These are phyloP conservation scores for Drosophila lacertosa DNA, from an alignment of 1,140 invertebrate genomes.

Conservation along the genomic window DNA sequence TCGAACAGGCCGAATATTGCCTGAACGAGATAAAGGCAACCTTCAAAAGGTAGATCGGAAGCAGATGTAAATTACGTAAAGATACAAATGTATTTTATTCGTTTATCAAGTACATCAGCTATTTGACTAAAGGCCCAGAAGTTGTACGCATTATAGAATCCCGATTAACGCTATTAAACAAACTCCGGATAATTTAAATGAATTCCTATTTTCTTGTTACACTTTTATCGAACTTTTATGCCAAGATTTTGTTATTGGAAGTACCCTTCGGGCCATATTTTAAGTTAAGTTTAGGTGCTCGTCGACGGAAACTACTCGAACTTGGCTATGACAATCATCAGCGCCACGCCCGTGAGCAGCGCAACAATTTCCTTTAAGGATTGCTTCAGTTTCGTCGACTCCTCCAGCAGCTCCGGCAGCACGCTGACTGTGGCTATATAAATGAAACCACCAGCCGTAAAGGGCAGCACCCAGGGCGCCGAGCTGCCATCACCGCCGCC, in stretches of 20 bases:
- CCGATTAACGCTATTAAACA: background rate
- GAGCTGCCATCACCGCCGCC: constrained; percentile 87
- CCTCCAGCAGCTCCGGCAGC: constrained; percentile 95
- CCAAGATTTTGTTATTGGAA: constrained; percentile 7
- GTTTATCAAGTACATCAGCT: constrained; percentile 10
- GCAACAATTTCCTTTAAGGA: constrained; percentile 93
- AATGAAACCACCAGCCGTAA: constrained; percentile 97
- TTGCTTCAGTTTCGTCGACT: constrained; percentile 88
- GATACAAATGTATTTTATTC: constrained; percentile 1
- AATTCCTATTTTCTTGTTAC: constrained; percentile 14
- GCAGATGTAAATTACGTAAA: background rate
- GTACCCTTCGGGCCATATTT: constrained; percentile 14
- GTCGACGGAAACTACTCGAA: constrained; percentile 64
- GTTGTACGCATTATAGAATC: background rate
- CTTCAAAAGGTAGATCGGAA: constrained; percentile 22
- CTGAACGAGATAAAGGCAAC: constrained; percentile 86
- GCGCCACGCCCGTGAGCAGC: constrained; percentile 89
- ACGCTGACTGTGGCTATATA: constrained; percentile 97
- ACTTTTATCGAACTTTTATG: background rate
- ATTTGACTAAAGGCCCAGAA: background rate
- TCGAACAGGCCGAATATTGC: constrained; percentile 89
- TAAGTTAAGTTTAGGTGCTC: background rate
- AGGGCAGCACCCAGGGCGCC: constrained; percentile 97
- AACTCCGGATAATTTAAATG: background rate
- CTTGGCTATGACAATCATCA: constrained; percentile 90